These are phyloP conservation scores for Tryphoninae sp. DNA, from an alignment of 2,888 invertebrate species.

Conservation along the genomic window DNA sequence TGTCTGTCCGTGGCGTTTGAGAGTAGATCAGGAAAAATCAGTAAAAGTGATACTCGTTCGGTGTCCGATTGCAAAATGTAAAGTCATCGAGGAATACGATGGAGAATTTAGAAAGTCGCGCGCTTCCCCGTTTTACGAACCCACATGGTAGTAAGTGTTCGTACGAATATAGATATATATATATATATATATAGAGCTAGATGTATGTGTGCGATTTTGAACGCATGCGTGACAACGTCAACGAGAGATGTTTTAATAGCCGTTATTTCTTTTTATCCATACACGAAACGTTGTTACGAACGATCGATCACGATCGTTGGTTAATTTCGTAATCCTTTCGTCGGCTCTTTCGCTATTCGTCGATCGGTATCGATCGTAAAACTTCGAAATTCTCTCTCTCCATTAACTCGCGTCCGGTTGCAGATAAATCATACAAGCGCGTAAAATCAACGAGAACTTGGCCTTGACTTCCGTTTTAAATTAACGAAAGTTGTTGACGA, in stretches of 20 bases:
- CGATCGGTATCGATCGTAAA: background rate
- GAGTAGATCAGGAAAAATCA: conserved; percentile 73
- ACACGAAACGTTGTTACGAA: background rate
- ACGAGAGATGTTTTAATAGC: conserved; percentile 35
- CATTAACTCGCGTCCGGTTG: background rate
- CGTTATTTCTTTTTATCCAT: conserved; percentile 28
- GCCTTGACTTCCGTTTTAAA: too few relatives aligned
- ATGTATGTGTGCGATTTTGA: conserved; percentile 15
- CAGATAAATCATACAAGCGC: too few relatives aligned
- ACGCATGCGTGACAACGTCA: conserved; percentile 63
- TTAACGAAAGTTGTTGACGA: too few relatives aligned
- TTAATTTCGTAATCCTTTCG: background rate
- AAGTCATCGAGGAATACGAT: conserved; percentile 71
- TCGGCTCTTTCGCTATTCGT: background rate
- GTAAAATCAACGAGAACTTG: too few relatives aligned
- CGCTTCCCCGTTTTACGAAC: conserved; percentile 68
- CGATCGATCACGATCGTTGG: background rate
- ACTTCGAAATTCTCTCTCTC: background rate
- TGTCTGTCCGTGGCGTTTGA: conserved; percentile 66
- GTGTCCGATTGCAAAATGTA: conserved; percentile 74
- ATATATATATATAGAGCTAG: background rate
- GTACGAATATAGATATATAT: conserved; percentile 12
- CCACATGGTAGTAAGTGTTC: conserved; percentile 49
- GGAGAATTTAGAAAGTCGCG: conserved; percentile 78
- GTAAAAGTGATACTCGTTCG: conserved; percentile 75